phyloP scores from a whole-genome alignment of 2,797 vertebrate genomes.

The Lepidocolaptes lacrymiger region DNA sequence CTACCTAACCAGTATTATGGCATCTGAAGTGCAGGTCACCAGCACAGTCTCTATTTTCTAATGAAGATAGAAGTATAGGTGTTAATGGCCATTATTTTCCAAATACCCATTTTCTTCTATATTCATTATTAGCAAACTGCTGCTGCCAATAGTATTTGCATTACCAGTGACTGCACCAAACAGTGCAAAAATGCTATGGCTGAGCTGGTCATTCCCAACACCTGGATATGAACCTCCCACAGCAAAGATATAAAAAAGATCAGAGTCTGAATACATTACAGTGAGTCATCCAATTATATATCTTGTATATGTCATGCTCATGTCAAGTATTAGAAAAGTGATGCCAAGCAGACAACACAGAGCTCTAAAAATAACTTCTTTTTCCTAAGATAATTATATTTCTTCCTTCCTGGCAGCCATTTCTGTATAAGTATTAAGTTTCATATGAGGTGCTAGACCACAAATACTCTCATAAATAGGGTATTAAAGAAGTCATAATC shows the following conservation, averaged over 20 bases:
- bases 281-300: fast-evolving
- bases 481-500: background rate
- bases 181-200: background rate
- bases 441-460: background rate
- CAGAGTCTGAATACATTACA: background rate
- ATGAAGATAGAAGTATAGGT: background rate
- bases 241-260: background rate
- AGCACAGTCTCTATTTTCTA: background rate
- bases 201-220: background rate
- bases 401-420: background rate
- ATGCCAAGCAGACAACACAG: background rate
- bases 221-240: background rate
- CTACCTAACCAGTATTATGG: background rate
- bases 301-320: background rate
- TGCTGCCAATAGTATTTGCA: background rate
- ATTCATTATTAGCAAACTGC: background rate
- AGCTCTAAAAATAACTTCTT: conserved; percentile 5
- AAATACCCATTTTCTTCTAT: background rate
- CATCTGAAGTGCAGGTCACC: background rate
- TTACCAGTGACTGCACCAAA: background rate
- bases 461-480: background rate
- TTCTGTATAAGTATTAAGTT: background rate
- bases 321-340: background rate
- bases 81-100: background rate
- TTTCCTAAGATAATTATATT: background rate